Evolutionary conservation across 2,888 invertebrate genomes (phyloP).

Genomic region (Muschampia plurimacula): DNA sequence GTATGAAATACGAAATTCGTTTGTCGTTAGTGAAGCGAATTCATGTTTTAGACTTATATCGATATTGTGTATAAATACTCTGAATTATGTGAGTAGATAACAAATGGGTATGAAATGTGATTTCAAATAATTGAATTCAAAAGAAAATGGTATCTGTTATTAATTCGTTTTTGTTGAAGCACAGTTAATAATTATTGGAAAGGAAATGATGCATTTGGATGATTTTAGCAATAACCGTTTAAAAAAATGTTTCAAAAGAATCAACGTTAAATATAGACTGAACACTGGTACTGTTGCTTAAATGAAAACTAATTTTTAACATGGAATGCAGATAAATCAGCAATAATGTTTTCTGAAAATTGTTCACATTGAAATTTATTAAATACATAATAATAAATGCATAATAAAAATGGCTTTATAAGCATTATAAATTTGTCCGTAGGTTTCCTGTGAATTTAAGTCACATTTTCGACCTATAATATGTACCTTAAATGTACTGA

Average conservation of each 20-base stretch:
- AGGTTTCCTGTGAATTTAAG: slow-evolving; percentile 47
- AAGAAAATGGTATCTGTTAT: slow-evolving; percentile 49
- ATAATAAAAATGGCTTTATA: slow-evolving; percentile 50
- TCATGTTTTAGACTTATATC: slow-evolving; percentile 78
- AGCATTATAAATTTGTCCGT: slow-evolving; percentile 48
- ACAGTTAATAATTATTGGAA: slow-evolving; percentile 42
- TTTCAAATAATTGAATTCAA: slow-evolving; percentile 57
- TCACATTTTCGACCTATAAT: slow-evolving; percentile 48
- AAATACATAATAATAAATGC: slow-evolving; percentile 46
- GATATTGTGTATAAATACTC: slow-evolving; percentile 78
- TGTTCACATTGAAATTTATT: slow-evolving; percentile 43
- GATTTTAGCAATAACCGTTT: neutral
- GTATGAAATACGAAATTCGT: slow-evolving; percentile 72
- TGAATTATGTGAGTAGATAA: slow-evolving; percentile 75
- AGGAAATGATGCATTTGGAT: slow-evolving; percentile 11
- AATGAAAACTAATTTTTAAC: slow-evolving; percentile 58
- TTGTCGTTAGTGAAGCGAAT: slow-evolving; percentile 72
- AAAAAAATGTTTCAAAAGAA: slow-evolving; percentile 1
- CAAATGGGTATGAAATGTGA: slow-evolving; percentile 73
- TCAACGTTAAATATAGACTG: slow-evolving; percentile 35
- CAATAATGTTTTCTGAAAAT: slow-evolving; percentile 45
- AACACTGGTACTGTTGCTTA: slow-evolving; percentile 49
- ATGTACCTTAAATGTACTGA: slow-evolving; percentile 47
- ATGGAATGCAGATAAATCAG: slow-evolving; percentile 42
- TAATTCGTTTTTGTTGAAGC: slow-evolving; percentile 58